phyloP scores from a whole-genome alignment of 2,113 vertebrate species.

The Brachyhypopomus occidentalis region DNA sequence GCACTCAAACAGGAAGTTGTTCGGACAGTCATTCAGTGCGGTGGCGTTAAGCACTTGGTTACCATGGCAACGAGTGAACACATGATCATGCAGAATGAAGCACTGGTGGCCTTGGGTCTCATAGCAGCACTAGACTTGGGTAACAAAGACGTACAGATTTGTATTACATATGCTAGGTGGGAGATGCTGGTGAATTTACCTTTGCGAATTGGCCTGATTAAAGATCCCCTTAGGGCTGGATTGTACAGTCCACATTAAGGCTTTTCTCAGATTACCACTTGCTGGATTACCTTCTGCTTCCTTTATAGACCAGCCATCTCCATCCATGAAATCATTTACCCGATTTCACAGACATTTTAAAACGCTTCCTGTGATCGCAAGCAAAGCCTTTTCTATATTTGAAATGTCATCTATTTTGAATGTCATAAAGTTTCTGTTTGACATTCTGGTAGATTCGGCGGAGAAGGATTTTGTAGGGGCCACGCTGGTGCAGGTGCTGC shows the following conservation, averaged over 20 bases:
- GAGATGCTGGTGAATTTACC: background rate
- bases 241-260: background rate
- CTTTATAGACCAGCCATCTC: background rate
- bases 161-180: background rate
- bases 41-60: slow-evolving; percentile 93
- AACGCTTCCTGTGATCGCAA: too few species aligned
- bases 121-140: slow-evolving; percentile 93
- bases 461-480: slow-evolving; percentile 92
- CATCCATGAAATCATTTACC: background rate
- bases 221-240: background rate
- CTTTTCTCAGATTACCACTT: background rate
- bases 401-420: background rate
- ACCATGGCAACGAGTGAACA: slow-evolving; percentile 98
- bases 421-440: background rate
- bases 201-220: background rate
- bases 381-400: background rate
- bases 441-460: slow-evolving; percentile 76
- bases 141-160: slow-evolving; percentile 55
- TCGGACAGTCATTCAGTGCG: slow-evolving; percentile 88
- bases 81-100: slow-evolving; percentile 99
- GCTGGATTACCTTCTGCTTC: background rate
- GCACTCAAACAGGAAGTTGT: slow-evolving; percentile 85
- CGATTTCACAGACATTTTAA: background rate
- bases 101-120: slow-evolving; percentile 94
- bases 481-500: slow-evolving; percentile 89